Base-by-base conservation (phyloP, 2,797 vertebrate genomes). In the Spheniscus humboldti region DNA sequence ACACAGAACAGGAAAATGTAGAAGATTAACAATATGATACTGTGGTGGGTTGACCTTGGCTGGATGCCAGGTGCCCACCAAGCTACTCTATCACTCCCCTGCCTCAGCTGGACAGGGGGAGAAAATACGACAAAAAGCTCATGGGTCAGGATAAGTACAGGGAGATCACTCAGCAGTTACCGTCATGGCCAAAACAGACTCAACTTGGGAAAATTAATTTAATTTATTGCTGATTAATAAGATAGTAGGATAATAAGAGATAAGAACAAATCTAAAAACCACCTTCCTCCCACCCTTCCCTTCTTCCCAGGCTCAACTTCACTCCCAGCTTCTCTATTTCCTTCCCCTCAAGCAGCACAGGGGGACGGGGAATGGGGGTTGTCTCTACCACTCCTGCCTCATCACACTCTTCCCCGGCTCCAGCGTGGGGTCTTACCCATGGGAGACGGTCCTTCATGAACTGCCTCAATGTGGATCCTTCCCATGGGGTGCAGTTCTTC, bases 291-390 rank as follows among this genome's bases (percentile, higher is more conserved):
- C 2, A 52, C n/a, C 9, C 18, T n/a, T 86, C 7, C 28, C 3
- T 69, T 84, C 37, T 43, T 66, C 23, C 7, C 9, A 45, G 28
- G 62, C 11, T 62, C 12, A 28, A 3, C 9, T 33, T 77, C 19
- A 43, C 7, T 85, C 28, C 52, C 0, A 0, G 9, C 27, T 77
- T 48, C 17, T 57, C 52, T 27, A 2, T 2, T 13, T 67, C 6
- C 11, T 52, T 7, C 2, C 8, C 9, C 4, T 0, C 6, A 16
- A 7, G 10, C 17, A 48, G 17, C 2, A 3, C 57, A 67, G 37
- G 6, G 19, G 6, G 7, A 13, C 3, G 1, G 16, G 15, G 8
- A 66, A 9, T 13, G 39, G 18, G 6, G 1, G 5, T 5, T 78
- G n/a, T 35, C n/a, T 45, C 23, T 75, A 47, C 33, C 0, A 0